Evolutionary conservation across 1,140 invertebrate genomes (phyloP).

Genomic region (Teleogryllus occipitalis): DNA sequence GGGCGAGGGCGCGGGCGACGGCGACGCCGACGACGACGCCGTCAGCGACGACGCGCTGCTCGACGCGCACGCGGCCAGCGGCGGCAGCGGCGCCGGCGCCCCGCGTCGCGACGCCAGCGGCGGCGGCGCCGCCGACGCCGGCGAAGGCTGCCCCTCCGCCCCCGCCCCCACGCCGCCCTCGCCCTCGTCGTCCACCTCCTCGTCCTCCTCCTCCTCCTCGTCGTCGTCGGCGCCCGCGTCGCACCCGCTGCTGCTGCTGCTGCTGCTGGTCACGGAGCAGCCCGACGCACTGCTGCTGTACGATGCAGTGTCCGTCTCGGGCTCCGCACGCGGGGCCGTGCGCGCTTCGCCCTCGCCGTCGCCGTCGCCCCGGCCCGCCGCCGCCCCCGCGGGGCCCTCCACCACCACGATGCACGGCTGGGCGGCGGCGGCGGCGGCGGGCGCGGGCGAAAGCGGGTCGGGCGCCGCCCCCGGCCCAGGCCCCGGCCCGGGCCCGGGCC

Average conservation of each 20-base stretch:
- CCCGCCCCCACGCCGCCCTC: not conserved
- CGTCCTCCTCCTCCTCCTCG: too few species aligned
- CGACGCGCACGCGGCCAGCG: not conserved
- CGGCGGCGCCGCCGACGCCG: not conserved
- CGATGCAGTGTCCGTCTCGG: not conserved
- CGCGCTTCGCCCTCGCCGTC: not conserved
- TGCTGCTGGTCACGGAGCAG: too few species aligned
- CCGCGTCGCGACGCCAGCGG: not conserved
- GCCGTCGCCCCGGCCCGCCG: too few species aligned
- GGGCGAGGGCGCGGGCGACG: not conserved
- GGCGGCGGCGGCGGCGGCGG: not conserved
- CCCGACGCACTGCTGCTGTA: not conserved
- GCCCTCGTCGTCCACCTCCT: not conserved
- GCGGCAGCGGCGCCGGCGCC: not conserved
- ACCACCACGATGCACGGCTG: not conserved
- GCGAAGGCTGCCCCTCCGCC: not conserved
- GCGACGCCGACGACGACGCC: not conserved
- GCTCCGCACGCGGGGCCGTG: not conserved
- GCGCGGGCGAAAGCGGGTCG: not conserved
- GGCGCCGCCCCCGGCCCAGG: not conserved
- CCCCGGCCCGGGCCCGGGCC: not conserved
- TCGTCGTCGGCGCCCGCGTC: not conserved
- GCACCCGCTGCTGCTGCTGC: not conserved
- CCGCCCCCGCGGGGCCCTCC: not conserved
- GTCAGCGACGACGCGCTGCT: not conserved